phyloP scores from a whole-genome alignment of 2,113 vertebrate genomes.

The Manacus vitellinus region DNA sequence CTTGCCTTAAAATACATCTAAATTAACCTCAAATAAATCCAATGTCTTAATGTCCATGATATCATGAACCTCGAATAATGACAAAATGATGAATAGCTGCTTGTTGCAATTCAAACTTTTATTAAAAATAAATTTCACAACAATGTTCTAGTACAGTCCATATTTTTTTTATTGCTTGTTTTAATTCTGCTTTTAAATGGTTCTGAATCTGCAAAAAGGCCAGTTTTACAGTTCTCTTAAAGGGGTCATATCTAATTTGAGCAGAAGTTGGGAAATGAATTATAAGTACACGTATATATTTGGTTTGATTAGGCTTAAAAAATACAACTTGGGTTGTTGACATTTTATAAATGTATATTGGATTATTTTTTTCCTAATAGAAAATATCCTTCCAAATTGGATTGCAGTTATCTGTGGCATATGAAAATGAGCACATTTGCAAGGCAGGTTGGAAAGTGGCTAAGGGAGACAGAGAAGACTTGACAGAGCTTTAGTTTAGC shows the following conservation, averaged over 20 bases:
- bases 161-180: neutral
- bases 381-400: neutral
- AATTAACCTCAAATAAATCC: neutral
- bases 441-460: neutral
- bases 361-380: neutral
- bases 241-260: neutral
- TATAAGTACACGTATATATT: neutral
- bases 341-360: neutral
- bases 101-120: neutral
- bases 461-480: neutral
- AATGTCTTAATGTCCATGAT: neutral
- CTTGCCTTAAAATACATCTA: neutral
- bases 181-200: neutral
- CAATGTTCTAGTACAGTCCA: neutral
- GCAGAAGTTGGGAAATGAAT: neutral
- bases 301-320: neutral
- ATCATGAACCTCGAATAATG: neutral
- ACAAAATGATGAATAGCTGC: neutral
- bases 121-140: conserved; percentile 7
- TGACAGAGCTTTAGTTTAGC: neutral
- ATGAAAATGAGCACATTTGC: neutral
- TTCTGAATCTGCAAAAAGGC: neutral
- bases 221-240: neutral
- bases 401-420: neutral
- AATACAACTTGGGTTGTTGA: neutral